Evolutionary conservation across 2,888 invertebrate genomes (phyloP), one percentile per base, ranked within the genome.

Genomic region (Mesoligia furuncula): DNA sequence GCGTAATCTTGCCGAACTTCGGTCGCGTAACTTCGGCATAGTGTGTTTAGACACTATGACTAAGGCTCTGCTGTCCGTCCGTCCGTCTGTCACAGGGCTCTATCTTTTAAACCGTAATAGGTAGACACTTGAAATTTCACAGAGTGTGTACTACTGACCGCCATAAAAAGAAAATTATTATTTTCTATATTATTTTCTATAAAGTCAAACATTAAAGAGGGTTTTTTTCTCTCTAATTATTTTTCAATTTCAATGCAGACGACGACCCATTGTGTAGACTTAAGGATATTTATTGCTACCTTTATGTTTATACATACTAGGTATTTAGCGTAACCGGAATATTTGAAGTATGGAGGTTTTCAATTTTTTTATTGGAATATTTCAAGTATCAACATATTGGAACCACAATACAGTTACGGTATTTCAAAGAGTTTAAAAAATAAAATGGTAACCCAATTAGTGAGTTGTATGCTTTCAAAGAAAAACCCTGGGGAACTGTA

Each of bases 401-500:
- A 57, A 57, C 31, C 45, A 73, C 31, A 45, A n/a, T 42, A 42
- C 15, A 31, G 6, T 57, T 51, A 9, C 13, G 24, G 24, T 39
- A 67, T 79, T 72, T 15, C 24, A 42, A 13, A 17, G 17, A 13
- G 9, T 31, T 20, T 45, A 0, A 36, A 36, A 0, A 17, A 20
- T 27, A 36, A 75, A 75, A 76, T 31, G 7, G 5, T 42, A 2
- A n/a, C 7, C 67, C 39, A 67, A 77, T 77, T 77, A 67, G 48
- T 77, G 17, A 24, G 39, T 20, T 36, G 61, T 67, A 39, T 57
- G n/a, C 45, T 7, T 80, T 39, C 42, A 54, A 75, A 36, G 17
- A 70, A 80, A 80, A 59, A 61, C 4, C 36, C 45, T 31, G 31
- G n/a, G n/a, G n/a, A n/a, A n/a, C n/a, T n/a, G n/a, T n/a, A n/a